Base-by-base conservation (phyloP, 2,888 invertebrate genomes). In the Leucophora obtusa region DNA sequence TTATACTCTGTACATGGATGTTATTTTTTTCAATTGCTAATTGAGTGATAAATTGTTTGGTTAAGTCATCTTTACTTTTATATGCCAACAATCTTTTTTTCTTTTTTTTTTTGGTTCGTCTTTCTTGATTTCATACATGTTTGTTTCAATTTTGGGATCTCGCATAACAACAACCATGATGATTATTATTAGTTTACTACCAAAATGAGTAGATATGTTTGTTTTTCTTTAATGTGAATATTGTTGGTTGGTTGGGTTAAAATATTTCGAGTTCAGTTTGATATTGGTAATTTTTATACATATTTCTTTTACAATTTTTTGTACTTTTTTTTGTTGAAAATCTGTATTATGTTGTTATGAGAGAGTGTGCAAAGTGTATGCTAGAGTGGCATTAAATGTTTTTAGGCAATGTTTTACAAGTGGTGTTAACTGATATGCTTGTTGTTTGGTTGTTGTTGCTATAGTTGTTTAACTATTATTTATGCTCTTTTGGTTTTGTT, bases 31-130 rank as follows among this genome's bases (percentile, higher is more conserved):
- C 86, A 87, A 84, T 88, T 87, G 89, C 87, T 87, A 87, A 87
- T 87, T 87, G 87, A 87, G 87, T 87, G 87, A 89, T 87, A 87
- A 87, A 87, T 87, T 87, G 87, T 79, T 79, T 79, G 79, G 69
- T 79, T 79, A 79, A 79, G 79, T 73, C 82, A 82, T 74, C 77
- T 82, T 77, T 75, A 70, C 60, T 79, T 73, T 77, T 71, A 69
- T 69, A 60, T 43, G 62, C 33, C 71, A 69, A 85, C 85, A 77
- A 47, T 43, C 15, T 47, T 21, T 24, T 58, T 68, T 11, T 24
- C 3, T 63, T 60, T 62, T 69, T 56, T 76, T 73, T 73, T 76
- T 84, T 82, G 84, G 82, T 83, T 53, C 15, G 82, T 70, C 14
- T 58, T 63, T 60, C 63, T 53, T 78, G 35, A 78, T 54, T 60